phyloP scores from a whole-genome alignment of 2,888 invertebrate species.

The Strigamia crassipes region DNA sequence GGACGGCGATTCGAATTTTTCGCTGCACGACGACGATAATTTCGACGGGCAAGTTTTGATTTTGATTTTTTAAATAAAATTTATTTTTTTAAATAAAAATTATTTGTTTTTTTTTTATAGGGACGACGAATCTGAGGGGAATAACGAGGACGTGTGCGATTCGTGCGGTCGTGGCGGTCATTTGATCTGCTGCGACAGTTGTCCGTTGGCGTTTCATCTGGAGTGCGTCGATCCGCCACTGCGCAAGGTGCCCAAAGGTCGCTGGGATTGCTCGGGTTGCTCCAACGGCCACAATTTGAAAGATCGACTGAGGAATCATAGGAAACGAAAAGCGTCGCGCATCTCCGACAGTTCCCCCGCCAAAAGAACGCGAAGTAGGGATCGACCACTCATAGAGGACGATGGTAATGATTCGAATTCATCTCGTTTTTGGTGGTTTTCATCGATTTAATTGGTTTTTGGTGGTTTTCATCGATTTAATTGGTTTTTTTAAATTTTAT shows the following conservation, averaged over 20 bases:
- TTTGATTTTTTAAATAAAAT: constrained; percentile 17
- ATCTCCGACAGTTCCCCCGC: not conserved
- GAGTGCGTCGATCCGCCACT: constrained; percentile 73
- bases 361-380: not conserved
- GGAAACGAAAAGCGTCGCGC: too few species aligned
- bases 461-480: too few species aligned
- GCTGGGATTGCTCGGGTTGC: constrained; percentile 69
- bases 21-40: not conserved
- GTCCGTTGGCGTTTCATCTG: constrained; percentile 70
- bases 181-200: constrained; percentile 68
- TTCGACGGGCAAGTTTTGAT: not conserved
- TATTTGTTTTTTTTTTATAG: too few species aligned
- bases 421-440: too few species aligned
- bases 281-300: not conserved
- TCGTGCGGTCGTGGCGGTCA: constrained; percentile 71
- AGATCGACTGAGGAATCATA: too few species aligned
- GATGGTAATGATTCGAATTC: not conserved
- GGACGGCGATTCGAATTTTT: not conserved
- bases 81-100: too few species aligned
- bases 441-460: too few species aligned
- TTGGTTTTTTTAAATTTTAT: too few species aligned
- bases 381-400: not conserved
- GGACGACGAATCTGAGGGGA: not conserved
- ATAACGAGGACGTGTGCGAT: constrained; percentile 62
- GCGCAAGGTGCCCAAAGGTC: constrained; percentile 66